Evolutionary conservation across 2,113 vertebrate genomes (phyloP).

Genomic region (Willisornis vidua): DNA sequence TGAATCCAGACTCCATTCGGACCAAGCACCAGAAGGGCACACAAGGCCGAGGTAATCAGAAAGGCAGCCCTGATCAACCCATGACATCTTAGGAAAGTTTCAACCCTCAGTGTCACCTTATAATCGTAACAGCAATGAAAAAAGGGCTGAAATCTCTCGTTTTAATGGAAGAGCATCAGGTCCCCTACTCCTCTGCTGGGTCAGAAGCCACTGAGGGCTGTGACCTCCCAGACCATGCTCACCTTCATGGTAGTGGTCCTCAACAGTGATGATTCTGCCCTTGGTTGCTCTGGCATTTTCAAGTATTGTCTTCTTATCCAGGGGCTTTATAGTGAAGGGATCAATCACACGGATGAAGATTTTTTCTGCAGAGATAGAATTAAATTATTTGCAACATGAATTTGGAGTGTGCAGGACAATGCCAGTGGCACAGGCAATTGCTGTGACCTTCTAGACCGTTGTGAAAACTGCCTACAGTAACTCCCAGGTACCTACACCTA

Average conservation of each 20-base stretch:
- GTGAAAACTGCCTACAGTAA: background rate
- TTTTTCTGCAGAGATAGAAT: constrained; percentile 78
- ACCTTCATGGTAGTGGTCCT: constrained; percentile 96
- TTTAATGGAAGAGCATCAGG: background rate
- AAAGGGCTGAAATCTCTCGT: background rate
- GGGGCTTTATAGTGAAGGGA: constrained; percentile 93
- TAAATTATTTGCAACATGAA: background rate
- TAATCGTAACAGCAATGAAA: background rate
- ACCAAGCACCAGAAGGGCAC: background rate
- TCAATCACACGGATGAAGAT: constrained; percentile 88
- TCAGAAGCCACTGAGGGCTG: background rate
- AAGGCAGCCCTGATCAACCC: background rate
- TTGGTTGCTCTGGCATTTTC: constrained; percentile 87
- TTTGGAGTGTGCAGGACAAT: background rate
- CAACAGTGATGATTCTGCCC: constrained; percentile 90
- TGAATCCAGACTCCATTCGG: background rate
- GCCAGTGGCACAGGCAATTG: background rate
- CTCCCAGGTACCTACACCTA: background rate
- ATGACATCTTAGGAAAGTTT: background rate
- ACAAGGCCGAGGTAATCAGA: background rate
- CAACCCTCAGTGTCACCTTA: background rate
- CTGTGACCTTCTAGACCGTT: background rate
- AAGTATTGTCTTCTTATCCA: constrained; percentile 90
- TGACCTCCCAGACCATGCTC: background rate
- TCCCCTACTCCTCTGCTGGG: background rate